Base-by-base conservation (phyloP, 2,113 vertebrate species). In the Myrmecophaga tridactyla region DNA sequence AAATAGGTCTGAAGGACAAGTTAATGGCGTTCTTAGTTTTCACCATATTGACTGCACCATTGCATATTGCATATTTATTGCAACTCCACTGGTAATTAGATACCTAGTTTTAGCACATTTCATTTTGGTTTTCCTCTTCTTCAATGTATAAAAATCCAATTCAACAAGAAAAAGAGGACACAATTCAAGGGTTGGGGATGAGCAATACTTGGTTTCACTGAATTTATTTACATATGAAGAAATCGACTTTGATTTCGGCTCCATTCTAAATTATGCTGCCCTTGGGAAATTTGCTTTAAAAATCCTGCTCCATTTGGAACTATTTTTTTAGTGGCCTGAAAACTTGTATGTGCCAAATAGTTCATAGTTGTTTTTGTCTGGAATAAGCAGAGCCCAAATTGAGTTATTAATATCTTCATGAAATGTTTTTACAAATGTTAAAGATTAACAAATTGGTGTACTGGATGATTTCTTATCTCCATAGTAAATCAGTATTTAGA, bases 241-340 rank as follows among this genome's bases (percentile, higher is more conserved):
- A 43, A 78, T 46, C 1, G 1, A 86, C 34, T 62, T 93, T n/a
- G 58, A 69, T 83, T 78, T 90, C 20, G 53, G 25, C 53, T 78
- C 56, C 20, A 87, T 86, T 84, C 48, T 67, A 11, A 3, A n/a
- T 34, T 93, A 77, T n/a, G 46, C 18, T 77, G 34, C 20, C 34
- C 41, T 73, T 67, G 23, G 39, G 87, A 94, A 94, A 80, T 39
- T 56, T 69, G 41, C 70, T 88, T 82, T 81, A 86, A 77, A 78
- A 94, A 13, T 63, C 21, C 29, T 93, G 13, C 4, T 69, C 15
- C n/a, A 78, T 65, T 36, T 77, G 56, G 77, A 25, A 39, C 18
- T 75, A 58, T 81, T 25, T 91, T n/a, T 56, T 92, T 41, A 56
- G 41, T 46, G 21, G 12, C 8, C 53, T 92, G 31, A 14, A 76